A percentile compares a stretch with the other conserved stretches of the same genome.
phyloP scores from a whole-genome alignment of 2,797 vertebrate genomes.

The Trachops cirrhosus region DNA sequence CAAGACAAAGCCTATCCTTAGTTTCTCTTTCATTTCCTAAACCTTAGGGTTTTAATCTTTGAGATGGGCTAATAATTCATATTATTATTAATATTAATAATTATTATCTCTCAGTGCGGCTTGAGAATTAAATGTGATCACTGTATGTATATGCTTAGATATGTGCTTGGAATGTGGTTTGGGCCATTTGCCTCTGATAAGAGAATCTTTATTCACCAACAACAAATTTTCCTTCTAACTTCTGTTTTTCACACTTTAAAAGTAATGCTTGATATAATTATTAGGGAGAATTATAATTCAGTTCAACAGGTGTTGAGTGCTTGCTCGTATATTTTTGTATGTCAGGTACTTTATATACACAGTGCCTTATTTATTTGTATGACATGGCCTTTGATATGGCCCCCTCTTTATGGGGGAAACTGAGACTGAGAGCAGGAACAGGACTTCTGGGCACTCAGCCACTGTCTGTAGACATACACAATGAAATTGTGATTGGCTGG shows the following conservation, averaged over 20 bases:
- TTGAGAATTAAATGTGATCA: not conserved
- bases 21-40: not conserved
- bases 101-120: not conserved
- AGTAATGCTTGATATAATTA: not conserved
- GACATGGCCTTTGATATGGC: not conserved
- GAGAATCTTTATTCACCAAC: not conserved
- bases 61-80: not conserved
- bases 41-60: not conserved
- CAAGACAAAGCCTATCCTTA: not conserved
- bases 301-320: not conserved
- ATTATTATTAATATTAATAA: no score
- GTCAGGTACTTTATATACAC: not conserved
- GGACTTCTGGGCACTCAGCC: rapidly evolving
- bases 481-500: not conserved
- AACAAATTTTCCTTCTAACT: not conserved
- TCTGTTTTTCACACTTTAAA: not conserved
- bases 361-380: not conserved
- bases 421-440: not conserved
- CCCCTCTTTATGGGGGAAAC: not conserved
- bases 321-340: not conserved
- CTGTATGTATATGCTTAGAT: not conserved
- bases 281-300: not conserved
- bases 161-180: not conserved
- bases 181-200: not conserved
- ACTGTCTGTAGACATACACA: not conserved